Base-by-base conservation (phyloP, 2,888 invertebrate species). In the Clanis bilineata region DNA sequence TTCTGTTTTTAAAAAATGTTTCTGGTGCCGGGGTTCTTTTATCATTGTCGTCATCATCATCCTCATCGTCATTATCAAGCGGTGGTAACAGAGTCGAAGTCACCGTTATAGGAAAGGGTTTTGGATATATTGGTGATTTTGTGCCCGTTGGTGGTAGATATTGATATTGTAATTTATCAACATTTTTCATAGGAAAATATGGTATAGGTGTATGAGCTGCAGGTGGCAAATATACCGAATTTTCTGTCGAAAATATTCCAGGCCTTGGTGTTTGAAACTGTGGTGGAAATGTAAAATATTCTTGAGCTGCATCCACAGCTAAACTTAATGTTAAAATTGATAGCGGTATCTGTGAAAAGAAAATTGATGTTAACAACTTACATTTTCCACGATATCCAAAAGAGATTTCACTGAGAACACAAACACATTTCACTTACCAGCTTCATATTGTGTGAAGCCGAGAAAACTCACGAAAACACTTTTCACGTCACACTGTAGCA, bases 361-460 rank as follows among this genome's bases (percentile, higher is more conserved):
- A 56, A 55, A 36, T 25, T 2, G 47, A 44, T 54, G n/a, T 65
- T 58, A 51, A 57, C 60, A 57, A 61, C 43, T 70, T 62, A 65
- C 58, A 83, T 60, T 62, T 70, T 72, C 69, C 68, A 62, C 55
- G 71, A 65, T 72, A 76, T 75, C 72, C 73, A 73, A 57, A 71
- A 51, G 51, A 51, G 25, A 47, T 28, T 25, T 71, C 63, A 65
- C 70, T 66, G 69, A 69, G 66, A 67, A 66, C 77, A 76, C 69
- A 61, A 72, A 63, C 81, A 76, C 87, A 82, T 76, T 78, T 67
- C 84, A 88, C 90, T 87, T 88, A 91, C 92, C 82, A 88, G 87
- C 88, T 87, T 91, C 91, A 91, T 92, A 77, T 79, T 85, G 76
- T 66, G 71, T 80, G 83, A 88, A 89, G 84, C 86, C 83, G 78